Conservation (phyloP, 2,888 invertebrate species). For the Orchestes rusci region DNA sequence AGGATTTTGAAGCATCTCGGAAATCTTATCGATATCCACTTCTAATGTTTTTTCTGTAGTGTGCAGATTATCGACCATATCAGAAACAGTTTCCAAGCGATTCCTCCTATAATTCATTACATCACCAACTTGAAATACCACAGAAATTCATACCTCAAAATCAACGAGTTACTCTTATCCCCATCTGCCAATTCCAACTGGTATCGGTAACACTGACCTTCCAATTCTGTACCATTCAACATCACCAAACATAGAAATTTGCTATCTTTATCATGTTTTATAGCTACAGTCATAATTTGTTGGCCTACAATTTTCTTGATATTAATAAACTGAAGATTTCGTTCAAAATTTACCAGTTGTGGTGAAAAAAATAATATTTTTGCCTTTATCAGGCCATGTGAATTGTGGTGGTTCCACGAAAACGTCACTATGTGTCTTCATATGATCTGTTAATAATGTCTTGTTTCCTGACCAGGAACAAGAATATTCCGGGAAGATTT, state of each 20-base stretch:
- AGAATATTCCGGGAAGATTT: constrained; percentile 17
- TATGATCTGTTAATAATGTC: constrained; percentile 22
- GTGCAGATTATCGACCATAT: constrained; percentile 15
- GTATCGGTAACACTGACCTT: constrained; percentile 27
- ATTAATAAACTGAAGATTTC: constrained; percentile 1
- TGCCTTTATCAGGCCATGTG: constrained; percentile 16
- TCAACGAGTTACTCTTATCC: constrained; percentile 25
- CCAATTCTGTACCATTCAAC: constrained; percentile 25
- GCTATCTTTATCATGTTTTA: constrained; percentile 18
- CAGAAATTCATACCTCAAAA: constrained; percentile 19
- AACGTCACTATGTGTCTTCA: constrained; percentile 23
- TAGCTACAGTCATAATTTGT: constrained; percentile 20
- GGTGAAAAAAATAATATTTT: constrained; percentile 24
- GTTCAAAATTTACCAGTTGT: constrained; percentile 10
- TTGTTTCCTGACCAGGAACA: constrained; percentile 26
- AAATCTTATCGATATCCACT: constrained; percentile 23
- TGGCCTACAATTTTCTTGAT: constrained; percentile 10
- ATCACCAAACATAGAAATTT: constrained; percentile 24
- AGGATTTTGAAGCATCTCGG: constrained; percentile 22
- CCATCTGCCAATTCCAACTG: constrained; percentile 28
- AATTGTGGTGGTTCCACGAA: constrained; percentile 22
- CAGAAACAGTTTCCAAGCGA: constrained; percentile 22
- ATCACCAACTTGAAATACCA: not conserved
- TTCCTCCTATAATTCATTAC: constrained; percentile 13
- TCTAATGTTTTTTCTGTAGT: constrained; percentile 21